phyloP scores from a whole-genome alignment of 2,797 vertebrate species.

The Anisognathus igniventris region DNA sequence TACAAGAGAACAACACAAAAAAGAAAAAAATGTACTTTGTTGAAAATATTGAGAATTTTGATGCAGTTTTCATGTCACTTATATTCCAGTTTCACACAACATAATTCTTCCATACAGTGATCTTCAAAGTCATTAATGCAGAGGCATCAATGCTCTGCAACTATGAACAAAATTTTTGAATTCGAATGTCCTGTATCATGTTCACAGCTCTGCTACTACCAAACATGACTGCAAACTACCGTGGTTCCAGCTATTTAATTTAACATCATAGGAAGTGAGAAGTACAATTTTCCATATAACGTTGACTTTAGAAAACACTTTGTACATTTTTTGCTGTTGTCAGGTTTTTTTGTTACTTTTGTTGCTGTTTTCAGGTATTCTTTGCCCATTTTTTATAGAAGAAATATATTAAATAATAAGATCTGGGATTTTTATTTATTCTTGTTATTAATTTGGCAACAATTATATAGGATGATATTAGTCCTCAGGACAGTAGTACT shows the following conservation, averaged over 20 bases:
- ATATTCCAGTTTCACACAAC: neutral
- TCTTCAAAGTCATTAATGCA: neutral
- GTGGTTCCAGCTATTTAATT: neutral
- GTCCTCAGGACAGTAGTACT: neutral
- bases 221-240: neutral
- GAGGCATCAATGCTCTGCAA: neutral
- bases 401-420: neutral
- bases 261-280: neutral
- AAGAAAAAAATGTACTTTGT: neutral
- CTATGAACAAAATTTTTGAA: neutral
- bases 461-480: neutral
- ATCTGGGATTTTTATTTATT: neutral
- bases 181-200: neutral
- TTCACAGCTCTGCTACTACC: neutral
- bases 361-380: rapidly evolving
- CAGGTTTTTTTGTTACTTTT: neutral
- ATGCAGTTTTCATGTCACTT: neutral
- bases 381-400: neutral
- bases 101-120: neutral
- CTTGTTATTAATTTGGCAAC: neutral
- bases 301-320: neutral
- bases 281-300: neutral
- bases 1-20: neutral
- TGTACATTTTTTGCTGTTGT: neutral
- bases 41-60: neutral